phyloP scores from a whole-genome alignment of 1,140 invertebrate species.

The Lasioglossum albipes region DNA sequence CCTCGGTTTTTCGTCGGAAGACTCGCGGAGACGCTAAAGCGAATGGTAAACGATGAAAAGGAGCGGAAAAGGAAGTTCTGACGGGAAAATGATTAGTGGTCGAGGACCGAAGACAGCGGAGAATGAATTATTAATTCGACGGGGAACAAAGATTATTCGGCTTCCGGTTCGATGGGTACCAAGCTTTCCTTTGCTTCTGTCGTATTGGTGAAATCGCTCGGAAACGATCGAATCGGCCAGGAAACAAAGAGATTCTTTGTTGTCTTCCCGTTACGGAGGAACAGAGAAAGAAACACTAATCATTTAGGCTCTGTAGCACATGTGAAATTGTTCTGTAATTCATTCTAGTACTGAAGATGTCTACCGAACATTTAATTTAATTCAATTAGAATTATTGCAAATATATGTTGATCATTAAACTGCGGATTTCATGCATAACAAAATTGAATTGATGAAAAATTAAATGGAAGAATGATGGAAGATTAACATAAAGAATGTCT shows the following conservation, averaged over 20 bases:
- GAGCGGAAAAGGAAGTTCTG: background rate
- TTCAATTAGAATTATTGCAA: too few relatives aligned
- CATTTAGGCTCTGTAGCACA: too few relatives aligned
- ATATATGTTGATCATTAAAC: too few relatives aligned
- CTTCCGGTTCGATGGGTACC: background rate
- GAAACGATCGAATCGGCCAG: background rate
- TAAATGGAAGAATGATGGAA: too few relatives aligned
- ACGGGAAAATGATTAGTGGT: constrained; percentile 24
- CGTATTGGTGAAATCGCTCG: background rate
- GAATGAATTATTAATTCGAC: constrained; percentile 41
- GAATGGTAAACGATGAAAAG: background rate
- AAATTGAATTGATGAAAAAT: too few relatives aligned
- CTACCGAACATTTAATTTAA: too few relatives aligned
- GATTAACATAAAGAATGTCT: too few relatives aligned
- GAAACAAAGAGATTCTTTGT: background rate
- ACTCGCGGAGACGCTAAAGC: background rate
- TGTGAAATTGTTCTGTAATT: too few relatives aligned
- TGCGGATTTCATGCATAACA: too few relatives aligned
- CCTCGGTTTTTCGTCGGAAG: background rate
- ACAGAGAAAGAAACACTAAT: too few relatives aligned
- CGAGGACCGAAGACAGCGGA: background rate
- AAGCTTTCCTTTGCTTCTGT: constrained; percentile 9
- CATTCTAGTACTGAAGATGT: too few relatives aligned
- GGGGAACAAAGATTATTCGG: constrained; percentile 24
- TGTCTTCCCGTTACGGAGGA: too few relatives aligned